A percentile compares a stretch with the other conserved stretches of the same genome.
Conservation (phyloP, 2,113 vertebrate species). For the rat (Rattus norvegicus) region GRCr8 NC_086029.1:63314001-63314500, state of each 20-base stretch:
- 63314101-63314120: neutral
- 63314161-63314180: slow-evolving; percentile 20
- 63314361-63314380: neutral
- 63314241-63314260: neutral
- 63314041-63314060: neutral
- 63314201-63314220: neutral
- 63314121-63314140: slow-evolving; percentile 27
- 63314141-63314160: neutral
- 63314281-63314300: neutral
- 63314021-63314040: slow-evolving; percentile 29
- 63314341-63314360: neutral
- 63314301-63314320: neutral
- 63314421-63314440: neutral
- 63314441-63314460: neutral
- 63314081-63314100: slow-evolving; percentile 15
- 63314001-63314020: slow-evolving; percentile 1
- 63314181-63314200: slow-evolving; percentile 25
- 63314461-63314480: neutral
- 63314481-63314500: neutral
- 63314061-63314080: slow-evolving; percentile 37
- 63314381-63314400: neutral
- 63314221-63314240: neutral
- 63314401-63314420: neutral
- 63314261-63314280: neutral
- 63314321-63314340: slow-evolving; percentile 26